Base-by-base conservation (phyloP, 2,113 vertebrate genomes). In the Dipodomys merriami region DNA sequence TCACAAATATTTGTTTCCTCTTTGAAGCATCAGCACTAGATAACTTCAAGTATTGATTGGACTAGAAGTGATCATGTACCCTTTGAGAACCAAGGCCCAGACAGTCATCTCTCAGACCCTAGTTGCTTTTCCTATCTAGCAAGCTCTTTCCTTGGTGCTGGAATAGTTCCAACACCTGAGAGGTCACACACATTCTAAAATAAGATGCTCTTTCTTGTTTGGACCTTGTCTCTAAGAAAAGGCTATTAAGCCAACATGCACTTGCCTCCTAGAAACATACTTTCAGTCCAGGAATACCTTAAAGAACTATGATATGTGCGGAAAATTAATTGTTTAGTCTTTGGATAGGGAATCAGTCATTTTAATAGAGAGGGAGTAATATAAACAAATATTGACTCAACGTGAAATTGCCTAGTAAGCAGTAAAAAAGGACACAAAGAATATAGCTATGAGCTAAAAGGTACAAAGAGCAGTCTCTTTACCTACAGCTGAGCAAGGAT, bases 101-200 rank as follows among this genome's bases (percentile, higher is more conserved):
- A 8, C 8, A 16, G 6, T 62, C 11, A 49, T 49, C 49, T 49
- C 29, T 91, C 90, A 90, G 33, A 65, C 11, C 83, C 62, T 30
- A 46, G 11, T 69, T 86, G 46, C 44, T 62, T 95, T 88, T 93
- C 20, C 16, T 83, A 25, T 77, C 44, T 86, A 68, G 57, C 64
- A 85, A 65, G n/a, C 82, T 86, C 35, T 93, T 81, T 84, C 27
- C 39, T 88, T 33, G 15, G 88, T 16, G 10, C 68, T 88, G 72
- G 92, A 88, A 74, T 49, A 95, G 83, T 83, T 91, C 62, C 15
- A 49, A 30, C 25, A 93, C 22, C 64, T 86, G 44, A 93, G 73
- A 90, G 78, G 15, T 16, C 12, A 83, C 19, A 57, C 9, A 33
- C 90, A 10, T 80, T 88, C 30, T 81, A 86, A 67, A 79, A 71